A percentile compares a stretch with the other conserved stretches of the same genome.
phyloP scores from a whole-genome alignment of 1,140 invertebrate species.

The Pachypsylla venusta region DNA sequence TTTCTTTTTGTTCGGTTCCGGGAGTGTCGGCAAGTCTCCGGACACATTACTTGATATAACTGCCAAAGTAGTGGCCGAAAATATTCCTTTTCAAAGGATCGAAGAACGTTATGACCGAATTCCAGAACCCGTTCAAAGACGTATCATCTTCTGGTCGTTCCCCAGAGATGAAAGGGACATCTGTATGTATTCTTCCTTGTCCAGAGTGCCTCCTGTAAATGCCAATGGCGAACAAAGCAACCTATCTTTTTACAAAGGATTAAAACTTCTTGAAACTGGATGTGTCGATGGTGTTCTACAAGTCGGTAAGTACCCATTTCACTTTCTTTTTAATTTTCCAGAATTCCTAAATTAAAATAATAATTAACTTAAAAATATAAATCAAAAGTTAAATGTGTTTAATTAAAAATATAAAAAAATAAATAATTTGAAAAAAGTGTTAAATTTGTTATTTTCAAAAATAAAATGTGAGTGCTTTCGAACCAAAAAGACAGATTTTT shows the following conservation, averaged over 20 bases:
- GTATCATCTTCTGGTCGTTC: conserved; percentile 79
- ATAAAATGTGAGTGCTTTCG: no score
- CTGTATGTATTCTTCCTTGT: conserved; percentile 74
- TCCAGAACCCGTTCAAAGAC: conserved; percentile 70
- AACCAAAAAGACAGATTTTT: no score
- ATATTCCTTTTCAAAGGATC: conserved; percentile 70
- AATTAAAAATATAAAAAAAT: no score
- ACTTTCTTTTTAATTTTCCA: no score
- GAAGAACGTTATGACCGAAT: conserved; percentile 73
- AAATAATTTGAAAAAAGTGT: no score
- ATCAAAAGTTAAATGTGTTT: no score
- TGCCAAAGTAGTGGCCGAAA: conserved; percentile 66
- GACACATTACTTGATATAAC: conserved; percentile 61
- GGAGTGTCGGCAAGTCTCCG: conserved; percentile 29
- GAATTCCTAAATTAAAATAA: no score
- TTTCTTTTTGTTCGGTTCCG: background rate
- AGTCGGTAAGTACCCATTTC: conserved; percentile 82
- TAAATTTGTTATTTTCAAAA: no score
- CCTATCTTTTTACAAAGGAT: conserved; percentile 68
- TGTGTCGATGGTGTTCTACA: conserved; percentile 70
- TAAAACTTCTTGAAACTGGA: conserved; percentile 60
- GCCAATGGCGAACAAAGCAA: conserved; percentile 46
- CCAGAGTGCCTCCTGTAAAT: conserved; percentile 33
- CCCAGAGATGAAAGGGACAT: conserved; percentile 72
- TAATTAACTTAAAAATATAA: no score